Evolutionary conservation across 2,888 invertebrate species (phyloP).

Genomic region (Siphlonurus alternatus): DNA sequence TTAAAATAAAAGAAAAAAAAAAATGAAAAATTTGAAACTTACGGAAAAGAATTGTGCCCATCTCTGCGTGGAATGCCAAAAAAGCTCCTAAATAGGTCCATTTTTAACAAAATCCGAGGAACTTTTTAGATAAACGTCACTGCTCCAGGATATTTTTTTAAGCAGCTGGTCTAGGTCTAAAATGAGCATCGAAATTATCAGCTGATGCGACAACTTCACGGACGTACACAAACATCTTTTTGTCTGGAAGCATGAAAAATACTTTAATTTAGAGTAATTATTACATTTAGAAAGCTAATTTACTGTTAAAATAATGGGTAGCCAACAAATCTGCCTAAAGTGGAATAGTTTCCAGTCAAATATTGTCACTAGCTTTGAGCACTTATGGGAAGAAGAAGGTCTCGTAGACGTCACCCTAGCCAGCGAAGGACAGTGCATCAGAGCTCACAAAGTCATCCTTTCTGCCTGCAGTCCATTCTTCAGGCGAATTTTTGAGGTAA

Average conservation of each 20-base stretch:
- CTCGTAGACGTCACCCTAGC: conserved; percentile 49
- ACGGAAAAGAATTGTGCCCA: background rate
- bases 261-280: too few relatives aligned
- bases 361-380: conserved; percentile 43
- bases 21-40: too few relatives aligned
- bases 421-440: conserved; percentile 45
- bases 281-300: too few relatives aligned
- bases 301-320: too few relatives aligned
- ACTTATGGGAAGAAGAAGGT: conserved; percentile 43
- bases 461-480: conserved; percentile 51
- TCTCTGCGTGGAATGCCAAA: background rate
- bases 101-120: too few relatives aligned
- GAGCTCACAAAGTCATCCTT: conserved; percentile 48
- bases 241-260: background rate
- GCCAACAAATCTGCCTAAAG: conserved; percentile 44
- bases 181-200: background rate
- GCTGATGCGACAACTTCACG: background rate
- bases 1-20: background rate
- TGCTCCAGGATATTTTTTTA: background rate
- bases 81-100: background rate
- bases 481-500: conserved; percentile 43
- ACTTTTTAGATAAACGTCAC: too few relatives aligned
- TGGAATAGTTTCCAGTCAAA: conserved; percentile 52
- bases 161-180: background rate
- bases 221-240: too few relatives aligned